A percentile compares a stretch with the other conserved stretches of the same genome.
These are phyloP conservation scores for Nannospalax galili DNA, from an alignment of 2,113 vertebrate genomes.

Conservation along the genomic window DNA sequence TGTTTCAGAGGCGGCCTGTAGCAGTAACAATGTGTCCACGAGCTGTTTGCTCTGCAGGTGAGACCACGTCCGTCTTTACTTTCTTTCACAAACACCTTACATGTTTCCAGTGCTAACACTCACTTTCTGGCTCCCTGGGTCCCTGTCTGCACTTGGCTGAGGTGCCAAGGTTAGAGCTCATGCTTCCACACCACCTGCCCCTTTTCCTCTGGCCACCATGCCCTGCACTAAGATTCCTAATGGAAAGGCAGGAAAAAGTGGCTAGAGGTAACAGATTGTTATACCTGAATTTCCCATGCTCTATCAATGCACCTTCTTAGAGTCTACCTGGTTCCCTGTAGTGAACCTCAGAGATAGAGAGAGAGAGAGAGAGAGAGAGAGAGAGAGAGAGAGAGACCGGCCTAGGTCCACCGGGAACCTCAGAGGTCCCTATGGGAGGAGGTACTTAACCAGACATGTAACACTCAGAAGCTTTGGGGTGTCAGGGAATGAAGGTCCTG, in stretches of 20 bases:
- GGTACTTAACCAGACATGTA: background rate
- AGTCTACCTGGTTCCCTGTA: accelerated
- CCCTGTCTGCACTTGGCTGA: background rate
- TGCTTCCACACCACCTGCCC: accelerated
- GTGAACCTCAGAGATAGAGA: background rate
- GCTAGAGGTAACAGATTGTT: accelerated
- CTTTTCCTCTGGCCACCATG: accelerated
- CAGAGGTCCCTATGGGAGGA: accelerated
- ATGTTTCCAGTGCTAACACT: background rate
- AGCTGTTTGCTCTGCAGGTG: accelerated
- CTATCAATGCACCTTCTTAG: accelerated
- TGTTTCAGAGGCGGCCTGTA: accelerated
- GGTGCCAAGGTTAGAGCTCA: accelerated
- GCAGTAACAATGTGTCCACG: accelerated
- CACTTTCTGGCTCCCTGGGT: background rate
- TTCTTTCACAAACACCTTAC: too few species aligned
- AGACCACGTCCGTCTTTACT: accelerated
- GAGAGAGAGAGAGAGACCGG: too few species aligned
- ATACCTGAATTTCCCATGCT: background rate
- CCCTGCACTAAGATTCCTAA: background rate
- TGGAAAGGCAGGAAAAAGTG: accelerated
- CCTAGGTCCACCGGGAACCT: background rate
- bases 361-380: too few species aligned
- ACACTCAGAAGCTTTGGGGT: too few species aligned
- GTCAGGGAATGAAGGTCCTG: too few species aligned